Percentiles rank a stretch among this genome's conserved stretches.
Evolutionary conservation across 2,888 invertebrate genomes (phyloP).

Genomic region (Glyphotaelius pellucidus): DNA sequence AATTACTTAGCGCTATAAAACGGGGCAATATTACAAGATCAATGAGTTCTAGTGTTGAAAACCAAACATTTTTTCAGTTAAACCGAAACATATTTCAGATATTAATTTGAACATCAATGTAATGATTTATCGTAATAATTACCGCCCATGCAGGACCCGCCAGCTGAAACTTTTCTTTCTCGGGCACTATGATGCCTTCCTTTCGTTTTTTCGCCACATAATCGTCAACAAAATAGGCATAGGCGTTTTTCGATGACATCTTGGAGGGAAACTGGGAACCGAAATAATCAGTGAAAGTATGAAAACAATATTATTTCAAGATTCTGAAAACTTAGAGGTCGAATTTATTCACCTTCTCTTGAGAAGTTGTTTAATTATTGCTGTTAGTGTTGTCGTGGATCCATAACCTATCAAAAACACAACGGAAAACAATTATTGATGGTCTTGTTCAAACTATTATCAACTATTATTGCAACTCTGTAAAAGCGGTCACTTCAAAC

Average conservation of each 20-base stretch:
- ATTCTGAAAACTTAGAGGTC: not conserved
- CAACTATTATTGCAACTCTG: not conserved
- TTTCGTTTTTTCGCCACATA: not conserved
- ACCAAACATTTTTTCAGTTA: not conserved
- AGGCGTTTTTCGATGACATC: conserved; percentile 7
- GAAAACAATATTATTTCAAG: not conserved
- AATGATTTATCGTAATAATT: not conserved
- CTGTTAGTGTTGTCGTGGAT: not conserved
- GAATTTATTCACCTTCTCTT: not conserved
- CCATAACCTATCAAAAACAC: not conserved
- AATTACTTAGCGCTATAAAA: not conserved
- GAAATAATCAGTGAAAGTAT: not conserved
- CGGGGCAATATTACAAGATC: not conserved
- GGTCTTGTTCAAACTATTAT: not conserved
- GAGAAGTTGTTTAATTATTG: not conserved
- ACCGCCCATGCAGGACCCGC: not conserved
- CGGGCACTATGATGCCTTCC: not conserved
- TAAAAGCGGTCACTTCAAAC: not conserved
- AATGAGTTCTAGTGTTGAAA: not conserved
- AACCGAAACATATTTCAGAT: not conserved
- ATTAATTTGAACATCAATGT: not conserved
- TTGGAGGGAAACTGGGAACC: not conserved
- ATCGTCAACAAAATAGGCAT: conserved; percentile 8
- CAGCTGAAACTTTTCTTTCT: not conserved
- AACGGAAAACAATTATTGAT: not conserved